These are phyloP conservation scores for Drosophila kepulauana DNA, from an alignment of 1,140 invertebrate genomes.

Conservation along the genomic window DNA sequence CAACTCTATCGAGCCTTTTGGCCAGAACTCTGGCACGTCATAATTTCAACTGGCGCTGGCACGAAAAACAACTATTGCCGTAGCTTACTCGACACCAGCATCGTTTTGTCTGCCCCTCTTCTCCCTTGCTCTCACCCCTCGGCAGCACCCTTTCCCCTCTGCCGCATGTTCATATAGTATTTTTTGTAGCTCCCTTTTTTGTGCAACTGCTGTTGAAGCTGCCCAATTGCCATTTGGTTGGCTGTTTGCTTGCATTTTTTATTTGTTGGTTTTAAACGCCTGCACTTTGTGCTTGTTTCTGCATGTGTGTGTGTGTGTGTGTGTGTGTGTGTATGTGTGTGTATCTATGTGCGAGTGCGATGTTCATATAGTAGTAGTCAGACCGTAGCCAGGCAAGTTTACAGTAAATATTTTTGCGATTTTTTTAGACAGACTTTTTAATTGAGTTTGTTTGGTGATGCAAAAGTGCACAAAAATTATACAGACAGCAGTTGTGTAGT, in stretches of 20 bases:
- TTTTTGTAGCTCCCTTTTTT: slow-evolving; percentile 12
- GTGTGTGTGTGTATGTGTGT: slow-evolving; percentile 30
- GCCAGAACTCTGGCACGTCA: slow-evolving; percentile 67
- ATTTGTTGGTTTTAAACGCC: slow-evolving; percentile 80
- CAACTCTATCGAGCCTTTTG: slow-evolving; percentile 41
- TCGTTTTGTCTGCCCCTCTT: slow-evolving; percentile 47
- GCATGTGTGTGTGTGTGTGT: slow-evolving; percentile 15
- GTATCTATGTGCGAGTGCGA: slow-evolving; percentile 36
- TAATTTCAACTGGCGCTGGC: slow-evolving; percentile 67
- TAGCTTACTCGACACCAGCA: slow-evolving; percentile 73
- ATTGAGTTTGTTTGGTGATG: slow-evolving; percentile 83
- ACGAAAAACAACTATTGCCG: slow-evolving; percentile 69
- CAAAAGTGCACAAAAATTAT: slow-evolving; percentile 82
- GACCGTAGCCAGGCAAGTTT: slow-evolving; percentile 60
- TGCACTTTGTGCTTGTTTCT: slow-evolving; percentile 60
- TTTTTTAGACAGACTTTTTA: slow-evolving; percentile 79
- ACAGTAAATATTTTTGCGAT: slow-evolving; percentile 83
- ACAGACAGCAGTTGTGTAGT: slow-evolving; percentile 52
- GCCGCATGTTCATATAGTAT: not conserved
- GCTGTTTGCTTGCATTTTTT: slow-evolving; percentile 80
- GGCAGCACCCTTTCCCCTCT: not conserved
- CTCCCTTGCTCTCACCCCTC: not conserved
- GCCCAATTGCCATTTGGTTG: slow-evolving; percentile 82
- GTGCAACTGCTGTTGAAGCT: slow-evolving; percentile 50
- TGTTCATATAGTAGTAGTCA: slow-evolving; percentile 69